Evolutionary conservation across 2,888 invertebrate genomes (phyloP).

Genomic region (Periphyllus acericola): DNA sequence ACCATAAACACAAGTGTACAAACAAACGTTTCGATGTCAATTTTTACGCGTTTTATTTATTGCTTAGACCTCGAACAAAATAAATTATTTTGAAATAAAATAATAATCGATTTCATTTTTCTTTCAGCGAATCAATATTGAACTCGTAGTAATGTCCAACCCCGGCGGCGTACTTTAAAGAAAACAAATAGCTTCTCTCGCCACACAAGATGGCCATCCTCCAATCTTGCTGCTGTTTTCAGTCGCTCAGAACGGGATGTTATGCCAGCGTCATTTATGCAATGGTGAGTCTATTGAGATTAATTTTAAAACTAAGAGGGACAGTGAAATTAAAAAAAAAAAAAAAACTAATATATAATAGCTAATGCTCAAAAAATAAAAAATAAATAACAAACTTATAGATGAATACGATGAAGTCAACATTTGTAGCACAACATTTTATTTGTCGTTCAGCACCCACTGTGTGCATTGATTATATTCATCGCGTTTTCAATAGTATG

Average conservation of each 20-base stretch:
- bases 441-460: no score
- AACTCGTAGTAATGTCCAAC: background rate
- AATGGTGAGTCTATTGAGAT: conserved; percentile 71
- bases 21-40: no score
- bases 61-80: no score
- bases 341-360: background rate
- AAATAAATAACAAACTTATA: no score
- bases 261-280: conserved; percentile 79
- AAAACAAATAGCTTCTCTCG: conserved; percentile 22
- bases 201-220: conserved; percentile 74
- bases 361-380: background rate
- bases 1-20: no score
- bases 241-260: conserved; percentile 78
- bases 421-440: no score
- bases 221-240: conserved; percentile 82
- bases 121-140: conserved; percentile 32
- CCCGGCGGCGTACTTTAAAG: conserved; percentile 8
- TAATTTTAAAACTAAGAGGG: conserved; percentile 35
- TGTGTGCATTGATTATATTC: no score
- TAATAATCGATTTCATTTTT: conserved; percentile 7
- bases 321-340: background rate
- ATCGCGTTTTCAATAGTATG: no score
- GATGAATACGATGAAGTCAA: background rate
- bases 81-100: no score
- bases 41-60: no score